Percentiles rank a stretch among this genome's conserved stretches.
Evolutionary conservation across 1,140 invertebrate genomes (phyloP).

Genomic region (Cotesia glomerata): DNA sequence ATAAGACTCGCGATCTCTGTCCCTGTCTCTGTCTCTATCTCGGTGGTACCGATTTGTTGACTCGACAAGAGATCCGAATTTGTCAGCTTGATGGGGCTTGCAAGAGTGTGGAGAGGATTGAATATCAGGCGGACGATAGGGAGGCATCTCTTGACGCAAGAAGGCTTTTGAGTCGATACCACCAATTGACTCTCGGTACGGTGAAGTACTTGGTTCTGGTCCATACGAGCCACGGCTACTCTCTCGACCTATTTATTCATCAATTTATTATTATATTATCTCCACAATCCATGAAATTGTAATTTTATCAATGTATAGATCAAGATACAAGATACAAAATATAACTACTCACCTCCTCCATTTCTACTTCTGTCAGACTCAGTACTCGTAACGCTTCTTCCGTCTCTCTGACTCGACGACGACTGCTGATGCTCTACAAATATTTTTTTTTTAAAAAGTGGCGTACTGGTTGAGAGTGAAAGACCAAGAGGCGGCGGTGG

Average conservation of each 20-base stretch:
- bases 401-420: conserved; percentile 38
- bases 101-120: conserved; percentile 47
- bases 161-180: conserved; percentile 50
- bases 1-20: conserved; percentile 35
- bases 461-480: conserved; percentile 64
- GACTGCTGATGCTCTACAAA: conserved; percentile 52
- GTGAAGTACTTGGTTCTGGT: conserved; percentile 54
- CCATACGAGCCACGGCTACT: conserved; percentile 52
- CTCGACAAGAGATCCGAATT: conserved; percentile 56
- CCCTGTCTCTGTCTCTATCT: conserved; percentile 47
- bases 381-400: conserved; percentile 37
- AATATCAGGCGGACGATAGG: conserved; percentile 53
- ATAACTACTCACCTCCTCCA: conserved; percentile 39
- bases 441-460: conserved; percentile 65
- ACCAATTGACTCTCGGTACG: conserved; percentile 50
- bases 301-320: background rate
- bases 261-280: conserved; percentile 14
- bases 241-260: conserved; percentile 44
- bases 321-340: background rate
- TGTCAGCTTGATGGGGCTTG: conserved; percentile 50
- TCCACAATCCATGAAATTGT: conserved; percentile 10
- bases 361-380: conserved; percentile 56
- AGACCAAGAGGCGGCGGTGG: conserved; percentile 53
- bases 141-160: conserved; percentile 54
- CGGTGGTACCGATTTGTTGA: conserved; percentile 52